phyloP scores from a whole-genome alignment of 2,888 invertebrate genomes.

The Agrilus cyanescens region DNA sequence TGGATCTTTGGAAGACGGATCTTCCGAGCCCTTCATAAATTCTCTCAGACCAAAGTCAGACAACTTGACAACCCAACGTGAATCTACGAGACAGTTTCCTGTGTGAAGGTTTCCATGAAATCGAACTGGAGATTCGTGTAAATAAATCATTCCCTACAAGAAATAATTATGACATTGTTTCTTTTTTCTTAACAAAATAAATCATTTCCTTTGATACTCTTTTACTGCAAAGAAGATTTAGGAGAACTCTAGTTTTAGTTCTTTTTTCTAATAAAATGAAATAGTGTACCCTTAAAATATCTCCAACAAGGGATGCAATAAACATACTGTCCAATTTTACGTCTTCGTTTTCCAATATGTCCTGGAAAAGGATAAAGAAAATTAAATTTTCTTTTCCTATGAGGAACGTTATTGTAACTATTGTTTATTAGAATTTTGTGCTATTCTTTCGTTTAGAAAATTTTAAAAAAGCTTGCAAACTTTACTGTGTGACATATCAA shows the following conservation, averaged over 20 bases:
- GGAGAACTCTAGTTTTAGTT: too few species aligned
- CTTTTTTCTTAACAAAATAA: too few species aligned
- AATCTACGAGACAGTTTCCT: conserved; percentile 88
- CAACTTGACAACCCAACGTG: conserved; percentile 88
- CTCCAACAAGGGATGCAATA: conserved; percentile 86
- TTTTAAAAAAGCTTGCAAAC: too few species aligned
- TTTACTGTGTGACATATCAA: too few species aligned
- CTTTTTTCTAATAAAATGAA: too few species aligned
- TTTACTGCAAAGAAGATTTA: too few species aligned
- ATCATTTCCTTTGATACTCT: too few species aligned
- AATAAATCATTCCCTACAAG: conserved; percentile 74
- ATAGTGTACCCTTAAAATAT: conserved; percentile 75
- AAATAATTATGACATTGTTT: conserved; percentile 1
- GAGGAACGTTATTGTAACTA: too few species aligned
- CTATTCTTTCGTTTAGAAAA: too few species aligned
- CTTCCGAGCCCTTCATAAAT: conserved; percentile 67
- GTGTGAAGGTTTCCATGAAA: conserved; percentile 82
- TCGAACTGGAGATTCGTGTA: conserved; percentile 76
- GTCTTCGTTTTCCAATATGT: conserved; percentile 90
- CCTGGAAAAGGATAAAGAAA: conserved; percentile 40
- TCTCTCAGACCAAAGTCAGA: conserved; percentile 85
- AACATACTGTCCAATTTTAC: conserved; percentile 95
- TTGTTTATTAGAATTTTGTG: too few species aligned
- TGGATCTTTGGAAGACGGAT: conserved; percentile 44
- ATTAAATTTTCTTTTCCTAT: not conserved